Base-by-base conservation (phyloP, 1,140 invertebrate genomes). In the Cataglyphis hispanica region DNA sequence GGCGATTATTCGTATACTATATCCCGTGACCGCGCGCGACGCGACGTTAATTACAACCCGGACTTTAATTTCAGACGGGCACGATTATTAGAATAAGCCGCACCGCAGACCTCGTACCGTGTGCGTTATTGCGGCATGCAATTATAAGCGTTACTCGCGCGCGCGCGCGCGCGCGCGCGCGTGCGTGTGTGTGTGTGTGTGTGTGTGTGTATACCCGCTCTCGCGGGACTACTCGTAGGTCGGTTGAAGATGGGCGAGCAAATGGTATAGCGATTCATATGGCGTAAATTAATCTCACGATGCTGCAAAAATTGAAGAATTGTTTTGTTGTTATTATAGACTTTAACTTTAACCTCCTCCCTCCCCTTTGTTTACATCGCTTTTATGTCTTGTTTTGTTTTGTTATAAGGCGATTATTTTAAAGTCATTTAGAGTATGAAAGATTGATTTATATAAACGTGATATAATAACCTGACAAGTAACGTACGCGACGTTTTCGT, bases 71-170 rank as follows among this genome's bases (percentile, higher is more conserved):
- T 91, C 81, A 75, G 56, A 53, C 72, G 56, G 58, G 74, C 22
- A 74, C 86, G 84, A 89, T 78, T 87, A 90, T 90, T 90, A 88
- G 86, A 90, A 90, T 90, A 90, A 90, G 84, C 89, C 61, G 72
- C 69, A 40, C 60, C 72, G 70, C 69, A 53, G 37, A 78, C 46
- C 67, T 58, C 46, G 40, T 66, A 69, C 70, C 27, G 56, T 25
- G 70, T 63, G 80, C 86, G 76, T 90, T 90, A 90, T 90, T 90
- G 72, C 86, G 70, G 77, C 63, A 19, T 83, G 63, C 69, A 75
- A 88, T 86, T 88, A 74, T 56, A 53, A 56, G n/a, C 25, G 31
- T 13, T 53, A 25, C 10, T n/a, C n/a, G n/a, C n/a, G n/a, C n/a
- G n/a, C n/a, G n/a, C n/a, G n/a, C n/a, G n/a, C n/a, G n/a, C n/a